These are phyloP conservation scores for Noctua fimbriata DNA, from an alignment of 2,888 invertebrate genomes.

Conservation along the genomic window DNA sequence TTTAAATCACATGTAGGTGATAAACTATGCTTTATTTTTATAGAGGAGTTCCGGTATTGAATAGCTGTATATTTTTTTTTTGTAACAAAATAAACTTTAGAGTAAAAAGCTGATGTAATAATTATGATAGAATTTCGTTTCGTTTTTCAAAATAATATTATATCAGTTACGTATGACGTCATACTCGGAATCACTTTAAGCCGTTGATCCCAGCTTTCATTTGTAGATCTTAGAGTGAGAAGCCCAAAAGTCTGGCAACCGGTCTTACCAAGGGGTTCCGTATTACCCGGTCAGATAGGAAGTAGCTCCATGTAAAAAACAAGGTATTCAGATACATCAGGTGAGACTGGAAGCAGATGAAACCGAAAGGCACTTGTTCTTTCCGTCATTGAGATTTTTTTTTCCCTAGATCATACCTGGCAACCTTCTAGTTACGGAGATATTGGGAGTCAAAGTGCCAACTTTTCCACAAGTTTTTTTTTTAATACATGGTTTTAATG, in stretches of 20 bases:
- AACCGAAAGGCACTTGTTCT: too few species aligned
- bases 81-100: slow-evolving; percentile 7
- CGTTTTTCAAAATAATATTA: too few species aligned
- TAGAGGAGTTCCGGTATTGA: slow-evolving; percentile 47
- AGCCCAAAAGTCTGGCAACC: background rate
- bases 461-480: too few species aligned
- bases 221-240: background rate
- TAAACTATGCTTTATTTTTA: slow-evolving; percentile 51
- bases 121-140: slow-evolving; percentile 14
- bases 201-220: background rate
- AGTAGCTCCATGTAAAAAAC: background rate
- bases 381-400: too few species aligned
- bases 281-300: background rate
- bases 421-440: too few species aligned
- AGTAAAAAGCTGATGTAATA: slow-evolving; percentile 32
- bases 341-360: too few species aligned
- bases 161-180: background rate
- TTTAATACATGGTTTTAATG: too few species aligned
- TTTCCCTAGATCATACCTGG: too few species aligned
- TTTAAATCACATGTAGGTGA: slow-evolving; percentile 36
- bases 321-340: too few species aligned
- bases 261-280: background rate
- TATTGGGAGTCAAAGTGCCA: too few species aligned
- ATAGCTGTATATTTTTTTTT: background rate
- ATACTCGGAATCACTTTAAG: background rate